phyloP scores from a whole-genome alignment of 2,797 vertebrate species.

The Tachyglossus aculeatus region DNA sequence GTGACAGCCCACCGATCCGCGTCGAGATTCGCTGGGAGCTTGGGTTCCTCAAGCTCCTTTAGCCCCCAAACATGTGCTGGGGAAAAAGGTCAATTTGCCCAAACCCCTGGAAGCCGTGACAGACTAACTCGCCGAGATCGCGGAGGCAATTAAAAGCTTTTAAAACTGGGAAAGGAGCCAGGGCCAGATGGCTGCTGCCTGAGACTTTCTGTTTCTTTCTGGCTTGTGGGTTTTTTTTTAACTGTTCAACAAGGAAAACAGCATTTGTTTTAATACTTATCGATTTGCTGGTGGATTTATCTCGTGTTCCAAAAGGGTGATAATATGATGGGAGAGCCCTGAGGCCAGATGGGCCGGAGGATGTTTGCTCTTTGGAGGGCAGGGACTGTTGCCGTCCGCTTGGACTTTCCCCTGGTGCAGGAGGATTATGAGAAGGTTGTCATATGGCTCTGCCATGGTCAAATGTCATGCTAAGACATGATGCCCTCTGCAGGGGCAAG shows the following conservation, averaged over 20 bases:
- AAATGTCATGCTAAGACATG: too few relatives aligned
- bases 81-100: constrained; percentile 63
- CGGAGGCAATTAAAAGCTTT: constrained; percentile 61
- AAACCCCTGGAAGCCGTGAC: constrained; percentile 42
- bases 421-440: too few relatives aligned
- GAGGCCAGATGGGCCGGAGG: neutral
- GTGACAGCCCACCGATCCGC: neutral
- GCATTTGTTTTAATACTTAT: constrained; percentile 40
- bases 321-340: neutral
- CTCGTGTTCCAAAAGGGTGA: constrained; percentile 20
- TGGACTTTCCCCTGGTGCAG: too few relatives aligned
- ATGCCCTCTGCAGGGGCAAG: too few relatives aligned
- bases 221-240: constrained; percentile 48
- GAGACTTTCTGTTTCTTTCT: constrained; percentile 58
- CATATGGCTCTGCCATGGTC: too few relatives aligned
- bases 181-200: constrained; percentile 49
- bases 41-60: constrained; percentile 53
- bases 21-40: constrained; percentile 20
- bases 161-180: constrained; percentile 65
- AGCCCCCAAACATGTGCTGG: constrained; percentile 54
- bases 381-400: too few relatives aligned
- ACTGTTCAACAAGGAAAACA: constrained; percentile 48
- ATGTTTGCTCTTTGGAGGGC: too few relatives aligned
- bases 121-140: constrained; percentile 58
- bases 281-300: constrained; percentile 24